Evolutionary conservation across 1,140 invertebrate species (phyloP).

Genomic region (Zaprionus davidi): DNA sequence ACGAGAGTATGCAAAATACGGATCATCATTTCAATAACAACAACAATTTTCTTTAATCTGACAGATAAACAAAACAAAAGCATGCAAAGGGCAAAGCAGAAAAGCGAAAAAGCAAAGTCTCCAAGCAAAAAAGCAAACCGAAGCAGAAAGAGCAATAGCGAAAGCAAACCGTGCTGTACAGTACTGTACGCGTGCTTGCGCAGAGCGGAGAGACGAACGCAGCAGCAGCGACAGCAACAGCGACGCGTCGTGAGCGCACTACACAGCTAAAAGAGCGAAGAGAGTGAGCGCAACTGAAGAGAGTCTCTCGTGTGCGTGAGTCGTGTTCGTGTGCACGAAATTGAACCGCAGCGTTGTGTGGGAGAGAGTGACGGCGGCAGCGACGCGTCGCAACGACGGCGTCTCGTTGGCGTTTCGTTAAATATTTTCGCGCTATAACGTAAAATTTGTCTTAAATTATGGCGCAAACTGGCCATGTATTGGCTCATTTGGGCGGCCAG

Average conservation of each 20-base stretch:
- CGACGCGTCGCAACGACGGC: constrained; percentile 7
- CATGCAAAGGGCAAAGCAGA: constrained; percentile 30
- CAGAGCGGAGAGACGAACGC: background rate
- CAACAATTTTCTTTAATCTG: background rate
- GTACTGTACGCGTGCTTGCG: background rate
- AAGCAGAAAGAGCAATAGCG: constrained; percentile 37
- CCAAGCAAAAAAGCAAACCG: constrained; percentile 39
- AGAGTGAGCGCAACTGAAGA: constrained; percentile 21
- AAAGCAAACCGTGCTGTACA: constrained; percentile 61
- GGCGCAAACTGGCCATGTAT: constrained; percentile 28
- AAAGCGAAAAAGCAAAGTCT: constrained; percentile 29
- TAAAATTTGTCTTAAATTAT: constrained; percentile 46
- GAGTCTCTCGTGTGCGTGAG: background rate
- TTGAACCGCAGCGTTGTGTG: constrained; percentile 24
- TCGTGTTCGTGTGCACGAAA: constrained; percentile 9
- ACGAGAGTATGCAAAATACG: background rate
- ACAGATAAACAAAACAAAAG: background rate
- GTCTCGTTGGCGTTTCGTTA: constrained; percentile 28
- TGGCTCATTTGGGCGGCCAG: constrained; percentile 20
- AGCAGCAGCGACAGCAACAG: too few species aligned
- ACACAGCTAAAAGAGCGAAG: constrained; percentile 9
- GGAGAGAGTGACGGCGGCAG: constrained; percentile 16
- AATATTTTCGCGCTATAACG: constrained; percentile 31
- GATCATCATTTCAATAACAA: background rate
- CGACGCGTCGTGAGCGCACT: background rate